Evolutionary conservation across 2,888 invertebrate species (phyloP).

Genomic region (Synergus gifuensis): DNA sequence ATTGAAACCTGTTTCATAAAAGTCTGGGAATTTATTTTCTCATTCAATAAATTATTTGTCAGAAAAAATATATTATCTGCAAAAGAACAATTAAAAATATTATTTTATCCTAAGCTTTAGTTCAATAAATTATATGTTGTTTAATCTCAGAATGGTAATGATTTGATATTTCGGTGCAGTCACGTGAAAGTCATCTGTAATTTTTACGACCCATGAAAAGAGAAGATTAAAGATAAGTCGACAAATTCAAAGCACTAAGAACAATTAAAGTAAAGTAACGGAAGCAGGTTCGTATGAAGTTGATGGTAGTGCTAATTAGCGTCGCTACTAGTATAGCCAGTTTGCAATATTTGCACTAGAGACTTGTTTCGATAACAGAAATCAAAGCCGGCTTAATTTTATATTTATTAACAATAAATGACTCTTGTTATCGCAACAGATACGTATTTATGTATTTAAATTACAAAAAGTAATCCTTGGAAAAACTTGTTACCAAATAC

Average conservation of each 20-base stretch:
- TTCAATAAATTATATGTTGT: conserved; percentile 25
- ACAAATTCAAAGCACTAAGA: conserved; percentile 20
- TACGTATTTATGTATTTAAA: background rate
- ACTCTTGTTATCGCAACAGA: background rate
- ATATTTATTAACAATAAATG: conserved; percentile 26
- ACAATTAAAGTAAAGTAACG: conserved; percentile 27
- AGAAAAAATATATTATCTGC: background rate
- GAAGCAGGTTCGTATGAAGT: conserved; percentile 27
- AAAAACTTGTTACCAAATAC: conserved; percentile 17
- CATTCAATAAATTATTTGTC: background rate
- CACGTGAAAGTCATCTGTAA: conserved; percentile 21
- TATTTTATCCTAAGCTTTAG: background rate
- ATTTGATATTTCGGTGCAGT: conserved; percentile 5
- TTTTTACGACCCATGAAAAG: conserved; percentile 16
- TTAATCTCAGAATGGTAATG: conserved; percentile 29
- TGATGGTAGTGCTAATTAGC: conserved; percentile 31
- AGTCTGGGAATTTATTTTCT: background rate
- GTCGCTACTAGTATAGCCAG: conserved; percentile 3
- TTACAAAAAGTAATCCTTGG: background rate
- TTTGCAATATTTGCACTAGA: background rate
- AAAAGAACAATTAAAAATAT: background rate
- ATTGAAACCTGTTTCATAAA: conserved; percentile 32
- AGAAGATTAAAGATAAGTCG: conserved; percentile 5
- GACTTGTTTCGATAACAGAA: conserved; percentile 40
- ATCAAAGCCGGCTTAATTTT: conserved; percentile 8